Evolutionary conservation across 2,797 vertebrate species (phyloP).

Genomic region (Mormyrus hasselquistii): DNA sequence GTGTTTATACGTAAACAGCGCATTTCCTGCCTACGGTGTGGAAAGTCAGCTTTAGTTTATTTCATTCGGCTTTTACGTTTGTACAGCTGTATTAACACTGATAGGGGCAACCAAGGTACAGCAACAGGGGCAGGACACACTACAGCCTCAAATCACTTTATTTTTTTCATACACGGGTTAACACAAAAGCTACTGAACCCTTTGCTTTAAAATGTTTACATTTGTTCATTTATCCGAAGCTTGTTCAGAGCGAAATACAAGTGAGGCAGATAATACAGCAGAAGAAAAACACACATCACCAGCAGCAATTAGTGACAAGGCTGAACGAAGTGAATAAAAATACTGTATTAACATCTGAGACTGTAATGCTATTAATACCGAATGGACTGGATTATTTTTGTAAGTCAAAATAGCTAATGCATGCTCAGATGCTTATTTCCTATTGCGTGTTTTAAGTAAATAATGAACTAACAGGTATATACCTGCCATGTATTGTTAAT

Average conservation of each 20-base stretch:
- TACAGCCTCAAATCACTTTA: background rate
- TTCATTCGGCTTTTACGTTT: background rate
- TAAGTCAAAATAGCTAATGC: background rate
- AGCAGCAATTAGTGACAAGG: background rate
- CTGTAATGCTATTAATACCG: background rate
- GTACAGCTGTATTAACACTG: background rate
- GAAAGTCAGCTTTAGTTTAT: background rate
- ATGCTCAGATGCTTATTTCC: background rate
- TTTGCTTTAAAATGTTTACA: background rate
- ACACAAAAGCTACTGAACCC: background rate
- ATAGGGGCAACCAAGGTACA: background rate
- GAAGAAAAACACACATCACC: background rate
- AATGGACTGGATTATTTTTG: background rate
- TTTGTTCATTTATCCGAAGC: background rate
- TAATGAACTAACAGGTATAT: background rate
- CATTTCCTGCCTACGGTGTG: slow-evolving; percentile 2
- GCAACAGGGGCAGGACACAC: background rate
- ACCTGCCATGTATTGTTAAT: background rate
- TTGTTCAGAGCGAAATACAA: background rate
- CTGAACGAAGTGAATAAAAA: background rate
- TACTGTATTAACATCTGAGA: background rate
- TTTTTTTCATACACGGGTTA: background rate
- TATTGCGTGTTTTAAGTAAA: background rate
- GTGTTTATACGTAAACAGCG: background rate
- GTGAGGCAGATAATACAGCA: background rate